Evolutionary conservation across 2,113 vertebrate species (phyloP), one percentile per base, ranked within the genome.

Genomic region (Chroicocephalus ridibundus): DNA sequence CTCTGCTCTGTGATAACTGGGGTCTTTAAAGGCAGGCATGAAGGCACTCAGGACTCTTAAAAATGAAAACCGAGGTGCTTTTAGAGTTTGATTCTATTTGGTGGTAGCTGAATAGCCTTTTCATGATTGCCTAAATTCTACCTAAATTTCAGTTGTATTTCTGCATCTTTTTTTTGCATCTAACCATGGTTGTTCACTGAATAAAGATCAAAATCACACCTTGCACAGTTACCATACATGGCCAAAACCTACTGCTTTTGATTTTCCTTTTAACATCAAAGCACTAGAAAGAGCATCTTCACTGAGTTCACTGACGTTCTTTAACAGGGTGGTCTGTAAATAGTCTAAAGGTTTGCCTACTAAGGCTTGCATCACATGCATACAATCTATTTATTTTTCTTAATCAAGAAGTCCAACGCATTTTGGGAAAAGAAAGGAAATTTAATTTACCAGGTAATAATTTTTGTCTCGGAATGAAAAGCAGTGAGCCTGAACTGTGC

Each of bases 321-420:
- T 96, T 92, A 93, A 93, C 97, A 94, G 98, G 91, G 94, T 97
- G 96, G 96, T 97, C 97, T 98, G 94, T 98, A 98, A 97, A 97
- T 97, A 97, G 89, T 97, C 95, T 86, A 94, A 97, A 98, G 92
- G 65, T 97, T 97, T 98, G 90, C 97, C 96, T 97, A 96, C 90
- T 93, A 97, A 68, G 17, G 42, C 86, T 96, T 96, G 88, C 93
- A 96, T 97, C 96, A 82, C 75, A 51, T 77, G 40, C 46, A 66
- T 94, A 51, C 34, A 57, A 78, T 88, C 72, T 92, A 69, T 90
- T 95, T 94, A 40, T 94, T 93, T 90, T 90, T 77, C 69, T 79
- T 87, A 96, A 87, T 51, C 3, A 5, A 79, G 58, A 87, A 96
- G 70, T 64, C 32, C 75, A 83, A 49, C 5, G 25, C 61, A 78